Conservation (phyloP, 2,113 vertebrate species). For the Heteronetta atricapilla region DNA sequence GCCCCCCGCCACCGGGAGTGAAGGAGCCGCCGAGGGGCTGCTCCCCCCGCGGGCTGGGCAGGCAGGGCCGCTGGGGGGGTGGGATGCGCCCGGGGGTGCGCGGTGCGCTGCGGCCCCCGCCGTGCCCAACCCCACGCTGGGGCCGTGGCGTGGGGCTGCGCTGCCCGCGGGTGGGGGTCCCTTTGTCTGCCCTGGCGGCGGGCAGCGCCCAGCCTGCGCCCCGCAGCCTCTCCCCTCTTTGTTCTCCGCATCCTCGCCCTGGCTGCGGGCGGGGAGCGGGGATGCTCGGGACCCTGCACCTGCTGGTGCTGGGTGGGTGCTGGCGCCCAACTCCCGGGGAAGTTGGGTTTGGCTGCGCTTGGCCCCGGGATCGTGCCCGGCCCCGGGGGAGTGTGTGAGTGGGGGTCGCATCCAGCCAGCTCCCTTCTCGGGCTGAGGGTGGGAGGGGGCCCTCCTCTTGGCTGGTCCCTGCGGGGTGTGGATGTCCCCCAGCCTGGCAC, state of each 20-base stretch:
- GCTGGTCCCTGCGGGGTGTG: neutral
- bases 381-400: neutral
- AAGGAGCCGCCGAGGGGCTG: accelerated
- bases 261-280: neutral
- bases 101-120: neutral
- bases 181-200: neutral
- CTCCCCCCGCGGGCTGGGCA: neutral
- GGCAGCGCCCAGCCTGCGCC: neutral
- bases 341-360: neutral
- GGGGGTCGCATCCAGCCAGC: neutral
- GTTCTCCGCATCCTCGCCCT: neutral
- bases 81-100: neutral
- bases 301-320: neutral
- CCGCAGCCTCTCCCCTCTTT: conserved; percentile 30
- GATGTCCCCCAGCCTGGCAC: too few relatives aligned
- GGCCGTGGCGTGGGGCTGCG: neutral
- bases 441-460: neutral
- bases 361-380: neutral
- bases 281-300: neutral
- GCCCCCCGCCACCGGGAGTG: accelerated
- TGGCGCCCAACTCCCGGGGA: neutral
- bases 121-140: neutral
- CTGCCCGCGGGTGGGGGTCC: neutral
- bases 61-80: neutral
- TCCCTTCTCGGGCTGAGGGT: neutral